Percentiles rank a stretch among this genome's conserved stretches.
Evolutionary conservation across 2,113 vertebrate species (phyloP).

Genomic region (Tetrax tetrax): DNA sequence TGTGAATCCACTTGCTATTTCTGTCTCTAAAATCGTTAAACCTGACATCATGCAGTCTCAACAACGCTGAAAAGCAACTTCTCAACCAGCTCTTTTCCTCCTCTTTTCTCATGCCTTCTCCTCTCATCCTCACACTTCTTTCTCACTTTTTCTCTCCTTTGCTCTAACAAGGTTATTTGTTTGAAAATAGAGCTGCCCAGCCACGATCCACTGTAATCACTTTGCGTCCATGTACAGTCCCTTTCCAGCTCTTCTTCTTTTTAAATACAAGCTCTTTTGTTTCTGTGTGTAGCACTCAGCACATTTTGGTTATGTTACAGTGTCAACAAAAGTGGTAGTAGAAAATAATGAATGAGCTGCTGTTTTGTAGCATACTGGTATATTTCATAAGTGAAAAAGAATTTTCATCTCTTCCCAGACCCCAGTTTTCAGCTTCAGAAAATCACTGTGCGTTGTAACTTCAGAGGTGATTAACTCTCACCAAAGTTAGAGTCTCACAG

Average conservation of each 20-base stretch:
- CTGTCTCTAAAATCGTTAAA: not conserved
- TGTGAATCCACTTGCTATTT: not conserved
- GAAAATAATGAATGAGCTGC: slow-evolving; percentile 1
- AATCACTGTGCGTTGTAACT: not conserved
- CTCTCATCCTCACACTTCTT: not conserved
- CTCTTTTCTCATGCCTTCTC: not conserved
- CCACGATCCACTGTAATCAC: not conserved
- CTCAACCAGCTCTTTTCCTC: not conserved
- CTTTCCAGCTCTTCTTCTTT: not conserved
- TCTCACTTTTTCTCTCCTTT: not conserved
- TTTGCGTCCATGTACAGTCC: not conserved
- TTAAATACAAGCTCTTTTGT: not conserved
- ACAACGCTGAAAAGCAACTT: not conserved
- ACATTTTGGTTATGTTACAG: not conserved
- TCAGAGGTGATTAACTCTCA: not conserved
- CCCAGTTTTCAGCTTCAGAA: not conserved
- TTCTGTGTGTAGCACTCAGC: not conserved
- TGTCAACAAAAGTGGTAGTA: not conserved
- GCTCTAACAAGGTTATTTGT: not conserved
- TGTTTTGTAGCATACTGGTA: not conserved
- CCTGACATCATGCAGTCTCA: not conserved
- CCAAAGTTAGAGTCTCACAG: not conserved
- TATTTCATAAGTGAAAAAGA: not conserved
- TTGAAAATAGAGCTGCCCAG: not conserved
- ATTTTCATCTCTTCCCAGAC: not conserved